Evolutionary conservation across 2,113 vertebrate species (phyloP).

Genomic region (Dicrurus megarhynchus): DNA sequence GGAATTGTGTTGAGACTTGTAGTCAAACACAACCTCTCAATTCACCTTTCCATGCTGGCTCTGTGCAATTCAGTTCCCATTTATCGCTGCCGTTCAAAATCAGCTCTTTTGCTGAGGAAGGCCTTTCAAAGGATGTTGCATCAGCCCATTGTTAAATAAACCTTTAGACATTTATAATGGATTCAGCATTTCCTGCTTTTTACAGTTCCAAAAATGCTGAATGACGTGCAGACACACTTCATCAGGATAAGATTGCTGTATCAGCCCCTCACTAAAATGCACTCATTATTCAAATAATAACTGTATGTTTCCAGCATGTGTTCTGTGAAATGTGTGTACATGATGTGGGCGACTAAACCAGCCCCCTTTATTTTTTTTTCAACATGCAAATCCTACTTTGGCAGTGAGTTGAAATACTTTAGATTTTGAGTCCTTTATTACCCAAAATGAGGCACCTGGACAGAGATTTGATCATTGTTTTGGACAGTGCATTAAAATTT

Average conservation of each 20-base stretch:
- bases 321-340: slow-evolving; percentile 45
- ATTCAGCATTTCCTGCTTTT: slow-evolving; percentile 64
- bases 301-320: slow-evolving; percentile 47
- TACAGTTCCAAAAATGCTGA: slow-evolving; percentile 48
- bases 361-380: background rate
- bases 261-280: slow-evolving; percentile 60
- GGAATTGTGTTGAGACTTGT: slow-evolving; percentile 14
- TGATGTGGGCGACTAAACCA: slow-evolving; percentile 18
- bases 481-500: background rate
- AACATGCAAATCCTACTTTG: background rate
- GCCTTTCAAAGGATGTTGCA: slow-evolving; percentile 54
- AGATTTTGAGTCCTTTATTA: background rate
- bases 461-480: background rate
- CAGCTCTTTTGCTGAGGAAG: slow-evolving; percentile 51
- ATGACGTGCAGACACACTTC: slow-evolving; percentile 56
- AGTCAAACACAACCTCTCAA: slow-evolving; percentile 5
- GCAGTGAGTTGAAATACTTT: background rate
- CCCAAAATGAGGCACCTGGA: background rate
- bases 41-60: slow-evolving; percentile 19
- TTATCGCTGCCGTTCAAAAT: slow-evolving; percentile 51
- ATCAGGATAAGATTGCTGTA: slow-evolving; percentile 61
- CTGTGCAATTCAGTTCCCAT: slow-evolving; percentile 35
- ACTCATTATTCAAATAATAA: slow-evolving; percentile 60
- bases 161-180: slow-evolving; percentile 57
- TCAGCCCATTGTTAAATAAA: slow-evolving; percentile 64